Evolutionary conservation across 1,140 invertebrate species (phyloP).

Genomic region (Nephila pilipes): DNA sequence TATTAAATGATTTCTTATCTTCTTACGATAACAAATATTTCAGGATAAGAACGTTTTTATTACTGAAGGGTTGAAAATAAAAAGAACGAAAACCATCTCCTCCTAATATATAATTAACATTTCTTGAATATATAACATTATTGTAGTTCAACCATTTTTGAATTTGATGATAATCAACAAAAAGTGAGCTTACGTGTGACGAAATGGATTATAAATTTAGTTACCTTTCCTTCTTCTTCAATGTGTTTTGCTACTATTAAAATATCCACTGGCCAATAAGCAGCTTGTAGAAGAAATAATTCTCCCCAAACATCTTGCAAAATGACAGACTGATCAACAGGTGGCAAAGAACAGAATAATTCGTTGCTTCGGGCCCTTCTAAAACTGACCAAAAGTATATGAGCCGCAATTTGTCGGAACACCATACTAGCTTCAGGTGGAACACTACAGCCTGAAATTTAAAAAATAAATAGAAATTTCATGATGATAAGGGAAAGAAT

Average conservation of each 20-base stretch:
- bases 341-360: conserved; percentile 87
- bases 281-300: conserved; percentile 90
- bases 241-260: conserved; percentile 71
- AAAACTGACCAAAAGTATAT: conserved; percentile 88
- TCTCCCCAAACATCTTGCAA: conserved; percentile 91
- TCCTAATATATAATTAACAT: no score
- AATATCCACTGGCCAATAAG: conserved; percentile 84
- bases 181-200: no score
- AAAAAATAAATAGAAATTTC: neutral
- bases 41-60: no score
- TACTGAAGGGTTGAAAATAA: no score
- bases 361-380: conserved; percentile 89
- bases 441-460: conserved; percentile 48
- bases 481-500: no score
- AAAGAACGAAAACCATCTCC: no score
- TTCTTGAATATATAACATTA: no score
- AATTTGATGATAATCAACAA: no score
- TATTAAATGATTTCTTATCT: no score
- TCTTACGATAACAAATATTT: no score
- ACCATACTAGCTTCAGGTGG: conserved; percentile 67
- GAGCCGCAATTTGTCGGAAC: conserved; percentile 82
- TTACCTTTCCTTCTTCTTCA: conserved; percentile 66
- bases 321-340: conserved; percentile 87
- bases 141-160: no score
- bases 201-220: neutral